Evolutionary conservation across 2,888 invertebrate species (phyloP).

Genomic region (Tryphoninae sp.): DNA sequence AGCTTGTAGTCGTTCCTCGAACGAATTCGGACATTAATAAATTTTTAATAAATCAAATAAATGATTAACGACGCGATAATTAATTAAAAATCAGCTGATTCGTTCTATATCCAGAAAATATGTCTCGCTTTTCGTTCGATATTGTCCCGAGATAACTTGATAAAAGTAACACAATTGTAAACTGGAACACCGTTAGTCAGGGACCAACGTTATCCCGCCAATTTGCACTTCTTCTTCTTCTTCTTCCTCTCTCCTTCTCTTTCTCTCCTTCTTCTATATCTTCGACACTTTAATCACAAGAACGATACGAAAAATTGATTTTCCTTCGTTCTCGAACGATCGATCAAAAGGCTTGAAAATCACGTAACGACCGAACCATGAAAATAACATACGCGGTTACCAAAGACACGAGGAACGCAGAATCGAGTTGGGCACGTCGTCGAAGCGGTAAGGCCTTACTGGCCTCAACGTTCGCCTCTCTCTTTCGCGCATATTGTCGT

Average conservation of each 20-base stretch:
- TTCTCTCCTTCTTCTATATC: not conserved
- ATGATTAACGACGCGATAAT: too few relatives aligned
- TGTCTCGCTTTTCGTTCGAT: not conserved
- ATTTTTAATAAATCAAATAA: too few relatives aligned
- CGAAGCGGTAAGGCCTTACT: slow-evolving; percentile 46
- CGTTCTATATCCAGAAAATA: not conserved
- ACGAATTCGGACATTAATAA: not conserved
- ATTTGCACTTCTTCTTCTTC: not conserved
- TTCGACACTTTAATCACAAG: slow-evolving; percentile 25
- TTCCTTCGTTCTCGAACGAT: slow-evolving; percentile 14
- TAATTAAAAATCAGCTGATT: slow-evolving; percentile 12
- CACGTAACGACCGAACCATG: slow-evolving; percentile 24
- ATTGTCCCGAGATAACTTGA: not conserved
- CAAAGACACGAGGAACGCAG: slow-evolving; percentile 39
- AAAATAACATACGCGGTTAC: slow-evolving; percentile 28
- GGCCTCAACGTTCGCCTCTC: slow-evolving; percentile 41
- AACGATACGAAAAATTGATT: slow-evolving; percentile 19
- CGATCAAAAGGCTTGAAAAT: slow-evolving; percentile 11
- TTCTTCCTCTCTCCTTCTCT: not conserved
- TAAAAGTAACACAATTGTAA: not conserved
- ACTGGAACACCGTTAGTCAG: slow-evolving; percentile 27
- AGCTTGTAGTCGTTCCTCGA: slow-evolving; percentile 18
- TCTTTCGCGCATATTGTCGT: slow-evolving; percentile 42
- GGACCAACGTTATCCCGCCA: slow-evolving; percentile 34
- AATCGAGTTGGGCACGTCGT: slow-evolving; percentile 45